phyloP scores from a whole-genome alignment of 2,888 invertebrate species.

The Chymomyza amoena region DNA sequence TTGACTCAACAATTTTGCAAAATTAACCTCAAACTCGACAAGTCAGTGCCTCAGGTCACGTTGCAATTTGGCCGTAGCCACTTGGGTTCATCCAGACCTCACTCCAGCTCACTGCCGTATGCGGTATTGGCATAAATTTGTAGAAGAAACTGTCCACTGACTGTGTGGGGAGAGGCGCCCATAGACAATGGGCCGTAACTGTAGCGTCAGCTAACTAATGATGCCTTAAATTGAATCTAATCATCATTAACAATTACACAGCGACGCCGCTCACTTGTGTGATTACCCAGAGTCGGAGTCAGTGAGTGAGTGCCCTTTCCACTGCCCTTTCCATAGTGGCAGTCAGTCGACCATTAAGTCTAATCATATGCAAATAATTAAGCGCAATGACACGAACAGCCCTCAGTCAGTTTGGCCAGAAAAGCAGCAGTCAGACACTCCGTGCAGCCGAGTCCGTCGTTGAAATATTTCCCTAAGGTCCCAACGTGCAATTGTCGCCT shows the following conservation, averaged over 20 bases:
- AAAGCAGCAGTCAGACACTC: constrained; percentile 9
- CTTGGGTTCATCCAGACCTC: constrained; percentile 11
- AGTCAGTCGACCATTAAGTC: constrained; percentile 64
- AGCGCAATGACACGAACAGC: constrained; percentile 56
- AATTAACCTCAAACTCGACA: constrained; percentile 72
- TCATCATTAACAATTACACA: constrained; percentile 79
- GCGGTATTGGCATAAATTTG: constrained; percentile 72
- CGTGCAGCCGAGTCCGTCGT: constrained; percentile 35
- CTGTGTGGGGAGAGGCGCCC: not conserved
- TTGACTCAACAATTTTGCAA: constrained; percentile 74
- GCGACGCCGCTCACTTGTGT: constrained; percentile 28
- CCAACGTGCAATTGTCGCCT: constrained; percentile 68
- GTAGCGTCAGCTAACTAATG: constrained; percentile 75
- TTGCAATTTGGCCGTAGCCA: constrained; percentile 59
- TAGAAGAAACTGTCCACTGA: constrained; percentile 32
- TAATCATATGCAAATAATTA: constrained; percentile 78
- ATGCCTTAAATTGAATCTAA: constrained; percentile 79
- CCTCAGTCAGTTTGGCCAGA: constrained; percentile 6
- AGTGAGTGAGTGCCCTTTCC: not conserved
- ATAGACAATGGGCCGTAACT: constrained; percentile 18
- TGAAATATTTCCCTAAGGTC: constrained; percentile 76
- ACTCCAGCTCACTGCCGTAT: constrained; percentile 39
- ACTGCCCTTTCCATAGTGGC: constrained; percentile 8
- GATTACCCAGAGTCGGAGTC: constrained; percentile 15
- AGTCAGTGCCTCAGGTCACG: constrained; percentile 69